phyloP scores from a whole-genome alignment of 2,888 invertebrate genomes.

The Polylopha cassiicola region DNA sequence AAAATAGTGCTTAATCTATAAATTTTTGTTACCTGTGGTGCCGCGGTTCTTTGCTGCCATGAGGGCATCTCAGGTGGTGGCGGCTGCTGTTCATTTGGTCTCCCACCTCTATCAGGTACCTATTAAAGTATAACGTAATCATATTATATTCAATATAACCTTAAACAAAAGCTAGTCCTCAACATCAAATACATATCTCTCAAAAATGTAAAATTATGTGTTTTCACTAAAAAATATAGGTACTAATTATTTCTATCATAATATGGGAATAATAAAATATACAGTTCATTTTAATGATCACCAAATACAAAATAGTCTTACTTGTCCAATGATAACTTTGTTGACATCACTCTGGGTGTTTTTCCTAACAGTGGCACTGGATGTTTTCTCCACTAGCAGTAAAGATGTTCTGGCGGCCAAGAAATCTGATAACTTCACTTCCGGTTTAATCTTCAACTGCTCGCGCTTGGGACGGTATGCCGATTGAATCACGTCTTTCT shows the following conservation, averaged over 20 bases:
- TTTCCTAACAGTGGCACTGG: slow-evolving; percentile 89
- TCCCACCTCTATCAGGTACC: slow-evolving; percentile 96
- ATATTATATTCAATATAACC: too few relatives aligned
- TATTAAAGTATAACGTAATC: slow-evolving; percentile 37
- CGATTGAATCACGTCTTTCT: slow-evolving; percentile 82
- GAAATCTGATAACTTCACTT: slow-evolving; percentile 85
- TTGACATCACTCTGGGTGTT: slow-evolving; percentile 91
- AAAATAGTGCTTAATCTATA: background rate
- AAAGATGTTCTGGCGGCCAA: slow-evolving; percentile 90
- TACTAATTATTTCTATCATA: too few relatives aligned
- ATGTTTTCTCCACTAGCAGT: slow-evolving; percentile 94
- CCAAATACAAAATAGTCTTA: slow-evolving; percentile 44
- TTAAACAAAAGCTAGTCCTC: too few relatives aligned
- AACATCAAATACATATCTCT: too few relatives aligned
- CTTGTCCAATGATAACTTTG: slow-evolving; percentile 91
- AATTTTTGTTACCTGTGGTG: slow-evolving; percentile 26
- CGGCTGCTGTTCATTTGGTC: slow-evolving; percentile 92
- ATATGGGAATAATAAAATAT: background rate
- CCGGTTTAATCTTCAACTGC: slow-evolving; percentile 76
- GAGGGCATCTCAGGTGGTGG: slow-evolving; percentile 99
- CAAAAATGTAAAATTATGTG: too few relatives aligned
- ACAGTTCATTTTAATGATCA: background rate
- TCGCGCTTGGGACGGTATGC: slow-evolving; percentile 59
- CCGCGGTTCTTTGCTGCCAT: slow-evolving; percentile 81
- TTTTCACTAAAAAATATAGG: too few relatives aligned